phyloP scores from a whole-genome alignment of 2,888 invertebrate genomes.

The Lepidochrysops patricia region DNA sequence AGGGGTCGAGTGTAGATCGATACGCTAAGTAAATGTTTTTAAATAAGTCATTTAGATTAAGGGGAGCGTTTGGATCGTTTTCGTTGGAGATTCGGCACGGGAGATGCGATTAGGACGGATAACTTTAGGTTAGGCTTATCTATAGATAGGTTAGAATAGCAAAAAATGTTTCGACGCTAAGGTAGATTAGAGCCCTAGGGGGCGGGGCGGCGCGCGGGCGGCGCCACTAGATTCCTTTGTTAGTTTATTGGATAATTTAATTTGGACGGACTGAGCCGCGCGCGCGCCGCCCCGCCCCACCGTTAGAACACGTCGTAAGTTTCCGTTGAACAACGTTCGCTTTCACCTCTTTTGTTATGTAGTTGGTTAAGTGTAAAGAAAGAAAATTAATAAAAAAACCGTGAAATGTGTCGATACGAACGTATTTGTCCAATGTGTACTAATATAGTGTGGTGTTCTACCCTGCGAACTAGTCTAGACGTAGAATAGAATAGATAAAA shows the following conservation, averaged over 20 bases:
- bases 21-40: conserved; percentile 67
- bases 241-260: conserved; percentile 74
- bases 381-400: conserved; percentile 66
- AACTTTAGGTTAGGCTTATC: conserved; percentile 61
- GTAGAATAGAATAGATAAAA: conserved; percentile 75
- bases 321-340: conserved; percentile 69
- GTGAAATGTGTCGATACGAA: conserved; percentile 63
- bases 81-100: conserved; percentile 50
- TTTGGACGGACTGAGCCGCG: conserved; percentile 69
- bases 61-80: conserved; percentile 59
- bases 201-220: conserved; percentile 40
- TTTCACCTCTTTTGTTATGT: conserved; percentile 74
- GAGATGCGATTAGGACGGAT: conserved; percentile 55
- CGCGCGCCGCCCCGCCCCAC: conserved; percentile 35
- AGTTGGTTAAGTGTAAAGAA: conserved; percentile 71
- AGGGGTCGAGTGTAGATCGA: conserved; percentile 56
- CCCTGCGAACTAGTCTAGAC: conserved; percentile 74
- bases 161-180: conserved; percentile 71
- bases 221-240: conserved; percentile 64
- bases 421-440: conserved; percentile 74
- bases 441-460: conserved; percentile 73
- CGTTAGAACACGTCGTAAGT: conserved; percentile 67
- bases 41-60: conserved; percentile 66
- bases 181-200: conserved; percentile 65
- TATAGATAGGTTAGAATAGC: conserved; percentile 70